phyloP scores from a whole-genome alignment of 2,113 vertebrate genomes.

The Seriola aureovittata region DNA sequence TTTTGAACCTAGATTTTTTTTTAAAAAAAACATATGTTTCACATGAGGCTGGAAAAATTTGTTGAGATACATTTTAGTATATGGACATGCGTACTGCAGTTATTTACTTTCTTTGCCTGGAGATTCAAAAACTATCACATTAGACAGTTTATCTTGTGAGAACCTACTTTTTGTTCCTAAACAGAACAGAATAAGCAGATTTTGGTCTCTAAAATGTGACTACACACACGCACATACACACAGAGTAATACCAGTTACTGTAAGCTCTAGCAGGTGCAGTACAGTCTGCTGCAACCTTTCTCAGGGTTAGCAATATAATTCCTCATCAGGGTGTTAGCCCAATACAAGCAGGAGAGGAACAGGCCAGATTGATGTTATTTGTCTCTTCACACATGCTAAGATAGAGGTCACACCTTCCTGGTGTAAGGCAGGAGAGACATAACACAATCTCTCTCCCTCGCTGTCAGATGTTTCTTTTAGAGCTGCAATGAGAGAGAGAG shows the following conservation, averaged over 20 bases:
- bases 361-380: slow-evolving; percentile 55
- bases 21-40: too few relatives aligned
- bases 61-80: not conserved
- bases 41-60: too few relatives aligned
- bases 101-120: not conserved
- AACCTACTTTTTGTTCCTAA: not conserved
- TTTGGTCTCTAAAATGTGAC: not conserved
- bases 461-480: not conserved
- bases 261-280: slow-evolving; percentile 28
- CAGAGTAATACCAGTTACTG: not conserved
- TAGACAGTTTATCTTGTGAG: not conserved
- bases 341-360: slow-evolving; percentile 28
- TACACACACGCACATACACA: not conserved
- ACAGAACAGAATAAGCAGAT: not conserved
- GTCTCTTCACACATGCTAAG: slow-evolving; percentile 53
- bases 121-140: not conserved
- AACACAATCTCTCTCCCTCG: slow-evolving; percentile 21
- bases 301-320: slow-evolving; percentile 46
- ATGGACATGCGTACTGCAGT: not conserved
- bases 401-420: slow-evolving; percentile 57
- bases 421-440: slow-evolving; percentile 51
- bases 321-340: slow-evolving; percentile 43
- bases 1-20: too few relatives aligned
- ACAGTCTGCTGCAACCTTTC: slow-evolving; percentile 16
- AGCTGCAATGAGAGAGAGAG: not conserved